Evolutionary conservation across 2,888 invertebrate species (phyloP), one percentile per base, ranked within the genome.

Genomic region (Thymelicus lineola): DNA sequence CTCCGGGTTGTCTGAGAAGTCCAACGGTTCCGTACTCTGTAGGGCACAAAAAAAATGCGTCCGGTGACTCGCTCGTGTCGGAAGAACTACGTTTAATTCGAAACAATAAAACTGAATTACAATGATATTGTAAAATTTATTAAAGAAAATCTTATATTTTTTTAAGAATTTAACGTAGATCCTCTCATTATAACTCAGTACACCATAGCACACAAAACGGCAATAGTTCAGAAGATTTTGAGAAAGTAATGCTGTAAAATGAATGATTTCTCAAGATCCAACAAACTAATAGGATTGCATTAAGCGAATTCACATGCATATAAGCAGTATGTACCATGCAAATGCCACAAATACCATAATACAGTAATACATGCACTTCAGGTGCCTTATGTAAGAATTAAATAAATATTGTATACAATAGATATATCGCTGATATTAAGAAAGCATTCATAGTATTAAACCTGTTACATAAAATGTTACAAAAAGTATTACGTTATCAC

Each of bases 1-100:
- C 87, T 98, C 97, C 53, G 96, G 96, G 93, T 99, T 99, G 86
- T 96, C 96, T n/a, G 99, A 98, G 89, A 99, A 98, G 89, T 99
- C 99, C 77, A 99, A 92, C 60, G 96, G 96, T 80, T 97, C 96
- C 55, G 96, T 95, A 74, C 95, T 95, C 97, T 98, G 94, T 46
- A 28, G 20, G n/a, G 10, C 66, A 28, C 38, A 1, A 58, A 14
- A 14, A n/a, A 4, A 28, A 65, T 50, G 46, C 36, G 42, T 15
- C 36, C 17, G 0, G 4, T 7, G 6, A 20, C 28, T 28, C 6
- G 66, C 6, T 58, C 28, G 7, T 59, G 7, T 42, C 6, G 38
- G 20, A 61, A 1, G 38, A 65, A 17, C 53, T 65, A 69, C 69
- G 38, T 65, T 65, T 45, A 42, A 55, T 38, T 28, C 28, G 28